A percentile compares a stretch with the other conserved stretches of the same genome.
These are phyloP conservation scores for Oscheius myriophilus DNA, from an alignment of 2,888 invertebrate species.

Conservation along the genomic window DNA sequence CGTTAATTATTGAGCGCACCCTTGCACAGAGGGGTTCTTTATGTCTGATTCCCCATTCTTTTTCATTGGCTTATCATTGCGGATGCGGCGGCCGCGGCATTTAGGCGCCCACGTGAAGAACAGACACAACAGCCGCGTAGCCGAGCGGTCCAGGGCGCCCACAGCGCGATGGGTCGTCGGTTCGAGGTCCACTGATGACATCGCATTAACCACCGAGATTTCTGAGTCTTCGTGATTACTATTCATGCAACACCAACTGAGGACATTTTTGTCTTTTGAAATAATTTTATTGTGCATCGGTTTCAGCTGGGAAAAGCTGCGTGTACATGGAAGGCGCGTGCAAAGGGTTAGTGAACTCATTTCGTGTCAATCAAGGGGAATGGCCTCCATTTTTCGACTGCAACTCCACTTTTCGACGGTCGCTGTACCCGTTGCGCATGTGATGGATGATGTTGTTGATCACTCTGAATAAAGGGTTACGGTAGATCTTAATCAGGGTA, in stretches of 20 bases:
- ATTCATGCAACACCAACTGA: slow-evolving; percentile 27
- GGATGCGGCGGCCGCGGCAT: too few species aligned
- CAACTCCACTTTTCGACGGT: slow-evolving; percentile 40
- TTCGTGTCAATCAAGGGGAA: neutral
- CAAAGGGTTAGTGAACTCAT: neutral
- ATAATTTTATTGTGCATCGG: slow-evolving; percentile 5
- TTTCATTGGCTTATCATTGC: too few species aligned
- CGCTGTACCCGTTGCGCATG: slow-evolving; percentile 54
- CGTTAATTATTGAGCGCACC: too few species aligned
- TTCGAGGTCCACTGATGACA: slow-evolving; percentile 12
- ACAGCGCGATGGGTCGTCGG: neutral
- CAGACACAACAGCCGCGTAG: neutral
- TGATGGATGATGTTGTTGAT: slow-evolving; percentile 53
- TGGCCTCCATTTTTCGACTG: slow-evolving; percentile 7
- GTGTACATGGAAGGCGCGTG: too few species aligned
- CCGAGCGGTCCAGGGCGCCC: slow-evolving; percentile 2
- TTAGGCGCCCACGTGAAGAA: too few species aligned
- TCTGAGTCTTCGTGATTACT: slow-evolving; percentile 20
- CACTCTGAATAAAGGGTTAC: slow-evolving; percentile 35
- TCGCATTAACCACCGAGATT: slow-evolving; percentile 15
- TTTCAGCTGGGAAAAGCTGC: neutral
- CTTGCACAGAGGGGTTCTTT: too few species aligned
- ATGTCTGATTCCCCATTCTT: too few species aligned
- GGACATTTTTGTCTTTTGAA: slow-evolving; percentile 4
- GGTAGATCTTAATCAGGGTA: slow-evolving; percentile 1